Conservation (phyloP, 2,797 vertebrate species). For the Lithobates pipiens region DNA sequence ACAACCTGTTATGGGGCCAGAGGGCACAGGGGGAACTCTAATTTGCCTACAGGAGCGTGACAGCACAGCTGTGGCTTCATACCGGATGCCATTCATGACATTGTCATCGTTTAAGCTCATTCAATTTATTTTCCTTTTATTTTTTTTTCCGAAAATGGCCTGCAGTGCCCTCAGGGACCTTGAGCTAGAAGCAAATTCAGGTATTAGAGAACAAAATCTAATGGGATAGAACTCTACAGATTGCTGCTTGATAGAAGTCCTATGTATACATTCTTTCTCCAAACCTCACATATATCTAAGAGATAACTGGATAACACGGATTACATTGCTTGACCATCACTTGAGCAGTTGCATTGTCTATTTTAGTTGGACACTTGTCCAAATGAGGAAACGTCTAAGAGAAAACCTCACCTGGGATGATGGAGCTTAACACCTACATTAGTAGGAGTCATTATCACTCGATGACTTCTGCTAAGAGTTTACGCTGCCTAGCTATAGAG, state of each 20-base stretch:
- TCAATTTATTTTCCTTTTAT: conserved; percentile 22
- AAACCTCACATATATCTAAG: neutral
- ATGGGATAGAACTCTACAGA: neutral
- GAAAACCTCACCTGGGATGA: conserved; percentile 9
- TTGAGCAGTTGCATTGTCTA: neutral
- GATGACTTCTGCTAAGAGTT: neutral
- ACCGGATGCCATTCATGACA: conserved; percentile 48
- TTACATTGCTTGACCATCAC: neutral
- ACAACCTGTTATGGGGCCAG: conserved; percentile 60
- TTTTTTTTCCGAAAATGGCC: neutral
- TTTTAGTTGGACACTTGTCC: neutral
- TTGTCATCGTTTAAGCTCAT: conserved; percentile 49
- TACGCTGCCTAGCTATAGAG: neutral
- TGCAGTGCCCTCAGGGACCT: conserved; percentile 36
- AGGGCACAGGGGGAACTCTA: conserved; percentile 51
- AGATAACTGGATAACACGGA: neutral
- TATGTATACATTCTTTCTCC: neutral
- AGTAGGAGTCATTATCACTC: conserved; percentile 7
- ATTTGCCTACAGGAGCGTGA: conserved; percentile 57
- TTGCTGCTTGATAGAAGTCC: too few relatives aligned
- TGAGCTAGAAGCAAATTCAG: conserved; percentile 6
- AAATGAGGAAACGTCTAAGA: neutral
- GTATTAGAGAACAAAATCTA: neutral
- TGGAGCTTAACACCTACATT: neutral
- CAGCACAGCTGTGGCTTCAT: conserved; percentile 56